Base-by-base conservation (phyloP, 1,140 invertebrate species). In the Ephestia elutella region DNA sequence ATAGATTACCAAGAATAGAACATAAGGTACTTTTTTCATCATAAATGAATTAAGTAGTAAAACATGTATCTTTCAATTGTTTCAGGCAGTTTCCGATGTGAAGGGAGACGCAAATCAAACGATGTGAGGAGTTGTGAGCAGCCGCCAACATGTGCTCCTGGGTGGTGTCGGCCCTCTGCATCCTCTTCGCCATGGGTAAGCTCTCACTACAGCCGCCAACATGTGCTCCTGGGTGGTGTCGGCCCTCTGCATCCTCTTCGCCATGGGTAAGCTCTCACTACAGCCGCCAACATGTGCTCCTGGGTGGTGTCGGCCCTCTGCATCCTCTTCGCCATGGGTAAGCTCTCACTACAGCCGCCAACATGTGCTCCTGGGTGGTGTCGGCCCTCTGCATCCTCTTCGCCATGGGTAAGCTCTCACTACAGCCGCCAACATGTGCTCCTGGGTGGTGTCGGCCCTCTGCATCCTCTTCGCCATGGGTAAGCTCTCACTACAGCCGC, bases 131-230 rank as follows among this genome's bases (percentile, higher is more conserved):
- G 50, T 21, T 13, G 20, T 5, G 19, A 13, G 10, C 19, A n/a
- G 7, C 50, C 10, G 17, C 49, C 79, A 83, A 62, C 44, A 87
- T 87, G 84, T 71, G 76, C 80, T 79, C 80, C 64, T 82, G 82
- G 84, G 69, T 72, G 51, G 77, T 81, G 54, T 68, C 77, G 21
- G 75, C 71, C 59, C 71, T 83, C 68, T 75, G 82, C 63, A 80
- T 85, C 66, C 74, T 87, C 51, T 82, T 77, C 58, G 80, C 78
- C 56, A 83, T 82, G 75, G 83, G 83, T 86, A 63, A 84, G 83
- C 66, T 7, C 32, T 11, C 2, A 38, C 32, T 49, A 49, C 19
- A 13, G 20, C 20, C n/a, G 17, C 48, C 79, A 82, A 62, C 35
- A 87, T 87, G 84, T 71, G 76, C 80, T 79, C 80, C 64, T 82